Percentiles rank a stretch among this genome's conserved stretches.
phyloP scores from a whole-genome alignment of 23 tunicate species.

The Corella eumyota region DNA sequence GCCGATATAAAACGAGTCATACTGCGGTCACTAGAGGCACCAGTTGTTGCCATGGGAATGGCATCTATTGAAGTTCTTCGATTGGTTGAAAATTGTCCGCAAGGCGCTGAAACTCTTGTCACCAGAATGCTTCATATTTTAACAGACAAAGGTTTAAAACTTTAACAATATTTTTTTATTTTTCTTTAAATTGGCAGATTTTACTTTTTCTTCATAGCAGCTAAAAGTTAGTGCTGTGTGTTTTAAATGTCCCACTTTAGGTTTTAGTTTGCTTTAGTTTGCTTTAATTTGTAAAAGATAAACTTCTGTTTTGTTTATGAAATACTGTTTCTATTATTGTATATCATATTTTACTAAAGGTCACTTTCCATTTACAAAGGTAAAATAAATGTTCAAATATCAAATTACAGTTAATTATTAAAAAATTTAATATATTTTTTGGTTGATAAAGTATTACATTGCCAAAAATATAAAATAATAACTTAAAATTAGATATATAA shows the following conservation, averaged over 20 bases:
- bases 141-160: conserved; percentile 53
- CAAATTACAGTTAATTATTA: too few relatives aligned
- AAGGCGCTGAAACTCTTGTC: conserved; percentile 94
- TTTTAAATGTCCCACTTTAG: background rate
- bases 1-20: conserved; percentile 76
- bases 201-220: background rate
- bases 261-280: background rate
- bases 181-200: background rate
- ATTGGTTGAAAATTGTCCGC: conserved; percentile 78
- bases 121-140: conserved; percentile 91
- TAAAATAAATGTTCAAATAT: too few relatives aligned
- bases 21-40: conserved; percentile 57
- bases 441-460: too few relatives aligned
- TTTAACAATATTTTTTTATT: background rate
- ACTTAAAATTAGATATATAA: too few relatives aligned
- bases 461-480: too few relatives aligned
- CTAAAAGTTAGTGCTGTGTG: background rate
- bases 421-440: too few relatives aligned
- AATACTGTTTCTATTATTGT: too few relatives aligned
- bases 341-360: too few relatives aligned
- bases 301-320: too few relatives aligned
- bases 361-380: too few relatives aligned
- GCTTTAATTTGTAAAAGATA: too few relatives aligned
- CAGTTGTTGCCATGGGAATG: conserved; percentile 88
- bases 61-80: conserved; percentile 46